A percentile compares a stretch with the other conserved stretches of the same genome.
These are phyloP conservation scores for Antennarius maculatus DNA, from an alignment of 2,797 vertebrate genomes.

Conservation along the genomic window DNA sequence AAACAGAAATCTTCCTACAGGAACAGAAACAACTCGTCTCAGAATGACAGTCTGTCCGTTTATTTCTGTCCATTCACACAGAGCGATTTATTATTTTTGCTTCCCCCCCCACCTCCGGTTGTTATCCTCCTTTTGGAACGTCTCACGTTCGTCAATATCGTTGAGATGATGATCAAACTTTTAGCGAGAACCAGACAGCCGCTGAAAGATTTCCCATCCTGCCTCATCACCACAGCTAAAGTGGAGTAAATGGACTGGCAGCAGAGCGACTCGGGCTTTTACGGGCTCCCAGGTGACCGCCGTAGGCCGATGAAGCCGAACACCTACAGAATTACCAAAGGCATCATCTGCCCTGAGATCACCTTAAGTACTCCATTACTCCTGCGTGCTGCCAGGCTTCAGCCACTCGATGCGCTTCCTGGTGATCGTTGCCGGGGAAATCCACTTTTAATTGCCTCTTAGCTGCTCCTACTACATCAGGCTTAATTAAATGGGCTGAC, in stretches of 20 bases:
- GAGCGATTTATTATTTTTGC: no score
- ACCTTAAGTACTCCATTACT: slow-evolving; percentile 67
- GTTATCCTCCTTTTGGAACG: no score
- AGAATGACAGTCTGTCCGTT: no score
- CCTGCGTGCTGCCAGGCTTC: slow-evolving; percentile 54
- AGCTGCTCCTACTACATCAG: slow-evolving; percentile 34
- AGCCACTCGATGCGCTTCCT: slow-evolving; percentile 44
- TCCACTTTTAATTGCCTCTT: slow-evolving; percentile 55
- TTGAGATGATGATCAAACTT: no score
- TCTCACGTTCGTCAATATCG: no score
- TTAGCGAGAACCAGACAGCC: no score
- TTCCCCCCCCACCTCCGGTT: no score
- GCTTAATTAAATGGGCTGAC: slow-evolving; percentile 55
- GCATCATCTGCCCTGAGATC: slow-evolving; percentile 70
- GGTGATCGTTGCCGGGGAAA: slow-evolving; percentile 42
- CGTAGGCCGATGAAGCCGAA: slow-evolving; percentile 44
- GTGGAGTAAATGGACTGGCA: slow-evolving; percentile 65
- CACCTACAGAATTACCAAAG: slow-evolving; percentile 56
- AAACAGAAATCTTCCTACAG: no score
- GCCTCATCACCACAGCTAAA: slow-evolving; percentile 41
- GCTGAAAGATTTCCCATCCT: not conserved
- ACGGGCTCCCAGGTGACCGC: slow-evolving; percentile 61
- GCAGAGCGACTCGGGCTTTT: slow-evolving; percentile 62
- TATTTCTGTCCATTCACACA: no score
- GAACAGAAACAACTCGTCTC: no score